Conservation (phyloP, 2,888 invertebrate genomes). For the Pseudeuparius sepicola region DNA sequence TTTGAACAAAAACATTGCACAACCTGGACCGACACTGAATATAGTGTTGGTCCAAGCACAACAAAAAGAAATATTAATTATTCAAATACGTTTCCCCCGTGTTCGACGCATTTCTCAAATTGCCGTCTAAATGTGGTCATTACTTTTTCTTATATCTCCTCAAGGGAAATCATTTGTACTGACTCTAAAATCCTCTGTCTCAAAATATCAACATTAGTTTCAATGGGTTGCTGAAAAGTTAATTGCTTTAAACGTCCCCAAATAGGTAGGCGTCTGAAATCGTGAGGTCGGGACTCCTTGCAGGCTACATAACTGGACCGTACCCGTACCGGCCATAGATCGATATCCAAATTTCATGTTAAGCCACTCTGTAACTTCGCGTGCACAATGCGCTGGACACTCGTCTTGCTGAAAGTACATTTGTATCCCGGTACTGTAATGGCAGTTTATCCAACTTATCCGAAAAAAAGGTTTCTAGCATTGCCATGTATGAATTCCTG, state of each 20-base stretch:
- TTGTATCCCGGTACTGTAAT: conserved; percentile 1
- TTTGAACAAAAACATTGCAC: too few species aligned
- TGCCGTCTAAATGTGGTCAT: background rate
- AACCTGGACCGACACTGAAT: too few species aligned
- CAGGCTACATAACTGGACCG: conserved; percentile 3
- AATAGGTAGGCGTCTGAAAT: background rate
- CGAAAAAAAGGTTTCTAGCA: conserved; percentile 3
- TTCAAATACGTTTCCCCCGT: conserved; percentile 1
- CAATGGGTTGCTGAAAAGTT: background rate
- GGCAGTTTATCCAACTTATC: conserved; percentile 2
- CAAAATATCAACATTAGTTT: conserved; percentile 2
- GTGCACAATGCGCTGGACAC: too few species aligned
- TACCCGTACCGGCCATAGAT: background rate
- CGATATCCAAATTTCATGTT: too few species aligned
- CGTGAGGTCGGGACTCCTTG: background rate
- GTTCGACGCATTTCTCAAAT: conserved; percentile 2
- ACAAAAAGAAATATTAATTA: too few species aligned
- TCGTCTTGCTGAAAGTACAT: conserved; percentile 3
- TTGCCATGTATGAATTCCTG: conserved; percentile 1
- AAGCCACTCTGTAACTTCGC: too few species aligned
- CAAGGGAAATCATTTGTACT: background rate
- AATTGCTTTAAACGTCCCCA: conserved; percentile 1
- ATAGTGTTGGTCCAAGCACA: too few species aligned
- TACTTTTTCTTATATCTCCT: conserved; percentile 2
- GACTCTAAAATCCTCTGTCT: conserved; percentile 3